Evolutionary conservation across 2,888 invertebrate species (phyloP).

Genomic region (Coelopa pilipes): DNA sequence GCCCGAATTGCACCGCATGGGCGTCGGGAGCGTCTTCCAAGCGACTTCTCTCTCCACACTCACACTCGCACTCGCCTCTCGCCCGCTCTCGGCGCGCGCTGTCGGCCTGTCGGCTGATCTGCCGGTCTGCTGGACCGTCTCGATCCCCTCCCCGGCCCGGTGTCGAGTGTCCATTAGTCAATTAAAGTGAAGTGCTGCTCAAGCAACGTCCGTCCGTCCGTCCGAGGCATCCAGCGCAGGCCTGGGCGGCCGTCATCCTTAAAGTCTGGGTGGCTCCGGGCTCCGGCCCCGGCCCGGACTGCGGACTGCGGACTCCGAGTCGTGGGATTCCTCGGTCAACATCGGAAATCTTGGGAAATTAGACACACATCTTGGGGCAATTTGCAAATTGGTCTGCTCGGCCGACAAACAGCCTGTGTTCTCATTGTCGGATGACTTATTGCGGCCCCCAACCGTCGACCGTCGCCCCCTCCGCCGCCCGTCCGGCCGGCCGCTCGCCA

Average conservation of each 20-base stretch:
- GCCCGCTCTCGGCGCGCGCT: no score
- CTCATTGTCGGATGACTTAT: constrained; percentile 3
- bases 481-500: neutral
- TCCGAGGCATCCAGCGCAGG: neutral
- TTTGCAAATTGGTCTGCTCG: constrained; percentile 4
- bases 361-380: constrained; percentile 20
- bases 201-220: constrained; percentile 3
- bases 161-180: constrained; percentile 2
- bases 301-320: neutral
- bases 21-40: no score
- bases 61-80: no score
- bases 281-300: no score
- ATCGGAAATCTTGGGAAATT: neutral
- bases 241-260: neutral
- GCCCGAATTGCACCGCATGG: no score
- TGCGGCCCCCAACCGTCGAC: no score
- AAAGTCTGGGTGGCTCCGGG: neutral
- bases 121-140: no score
- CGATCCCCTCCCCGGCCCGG: no score
- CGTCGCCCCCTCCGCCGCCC: neutral
- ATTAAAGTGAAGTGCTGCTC: constrained; percentile 8
- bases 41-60: no score
- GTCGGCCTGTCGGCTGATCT: no score
- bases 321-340: neutral
- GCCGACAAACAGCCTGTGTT: constrained; percentile 1